Base-by-base conservation (phyloP, 2,113 vertebrate species). In the Pteropus alecto region DNA sequence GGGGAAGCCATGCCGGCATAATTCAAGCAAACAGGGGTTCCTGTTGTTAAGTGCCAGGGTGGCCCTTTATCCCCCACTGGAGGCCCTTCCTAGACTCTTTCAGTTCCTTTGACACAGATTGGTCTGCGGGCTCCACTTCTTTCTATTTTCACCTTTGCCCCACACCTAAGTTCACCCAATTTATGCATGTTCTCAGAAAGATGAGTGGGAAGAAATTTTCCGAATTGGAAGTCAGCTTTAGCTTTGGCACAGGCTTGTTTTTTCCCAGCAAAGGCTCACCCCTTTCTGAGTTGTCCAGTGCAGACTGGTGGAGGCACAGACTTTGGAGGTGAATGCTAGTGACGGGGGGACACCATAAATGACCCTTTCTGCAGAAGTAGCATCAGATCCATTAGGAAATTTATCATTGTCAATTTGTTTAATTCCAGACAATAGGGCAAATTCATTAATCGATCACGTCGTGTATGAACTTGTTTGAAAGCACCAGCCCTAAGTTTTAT, bases 381-480 rank as follows among this genome's bases (percentile, higher is more conserved):
- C 4, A 0, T 28, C 3, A 0, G 3, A 85, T 54, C 85, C 79
- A 41, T 85, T 85, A 90, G 74, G 94, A 86, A 87, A 91, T 93
- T 90, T 85, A n/a, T 70, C 7, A 56, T 30, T 13, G 78, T 63
- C 76, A 79, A 11, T 90, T 15, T 51, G 51, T 51, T 16, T 51
- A 51, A 51, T 84, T 96, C 84, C 60, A 91, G 94, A 87, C 97
- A 97, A 93, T 15, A 84, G 33, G 35, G 87, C 35, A 71, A 51
- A 84, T 96, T 63, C 51, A 85, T 58, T 81, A 87, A 96, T 38
- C 43, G 0, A 43, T 41, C 73, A 19, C 71, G 15, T 89, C 91
- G 35, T 86, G 83, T 18, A 0, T 60, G 90, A 97, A 93, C 92
- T 95, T 97, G 90, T 91, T 91, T 94, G 95, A 96, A 96, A 95